These are phyloP conservation scores for Tetanocera ferruginea DNA, from an alignment of 2,888 invertebrate genomes.

Conservation along the genomic window DNA sequence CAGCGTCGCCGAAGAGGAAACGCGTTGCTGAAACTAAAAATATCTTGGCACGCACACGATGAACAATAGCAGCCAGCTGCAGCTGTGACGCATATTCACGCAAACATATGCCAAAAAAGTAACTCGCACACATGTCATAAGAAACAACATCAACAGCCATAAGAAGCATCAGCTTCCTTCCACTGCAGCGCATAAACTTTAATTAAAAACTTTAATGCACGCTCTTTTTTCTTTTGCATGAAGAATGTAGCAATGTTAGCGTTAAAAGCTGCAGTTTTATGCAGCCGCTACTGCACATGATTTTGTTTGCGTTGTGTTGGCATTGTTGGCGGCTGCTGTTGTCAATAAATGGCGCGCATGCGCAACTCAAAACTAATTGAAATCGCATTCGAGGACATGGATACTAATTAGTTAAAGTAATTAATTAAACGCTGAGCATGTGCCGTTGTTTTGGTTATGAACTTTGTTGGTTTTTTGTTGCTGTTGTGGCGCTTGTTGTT, in stretches of 20 bases:
- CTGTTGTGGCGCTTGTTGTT: not conserved
- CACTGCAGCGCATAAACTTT: slow-evolving; percentile 17
- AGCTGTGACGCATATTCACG: slow-evolving; percentile 31
- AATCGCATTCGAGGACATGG: slow-evolving; percentile 34
- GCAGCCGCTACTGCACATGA: not conserved
- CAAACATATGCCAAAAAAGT: not conserved
- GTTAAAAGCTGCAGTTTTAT: not conserved
- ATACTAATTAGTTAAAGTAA: slow-evolving; percentile 46
- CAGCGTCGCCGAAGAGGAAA: not conserved
- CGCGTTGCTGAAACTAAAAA: not conserved
- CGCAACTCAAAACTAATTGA: slow-evolving; percentile 34
- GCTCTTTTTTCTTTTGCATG: not conserved
- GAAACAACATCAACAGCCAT: not conserved
- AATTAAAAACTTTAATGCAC: slow-evolving; percentile 34
- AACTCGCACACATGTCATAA: not conserved
- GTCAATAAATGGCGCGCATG: slow-evolving; percentile 11
- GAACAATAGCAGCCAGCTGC: not conserved
- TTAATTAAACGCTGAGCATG: slow-evolving; percentile 45
- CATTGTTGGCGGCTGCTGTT: not conserved
- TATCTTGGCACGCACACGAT: slow-evolving; percentile 23
- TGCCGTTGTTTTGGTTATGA: not conserved
- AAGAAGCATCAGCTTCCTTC: not conserved
- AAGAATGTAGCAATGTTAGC: not conserved
- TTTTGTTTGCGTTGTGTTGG: not conserved
- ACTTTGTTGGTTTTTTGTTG: not conserved